Base-by-base conservation (phyloP, 2,888 invertebrate species). In the Tetragonisca angustula region DNA sequence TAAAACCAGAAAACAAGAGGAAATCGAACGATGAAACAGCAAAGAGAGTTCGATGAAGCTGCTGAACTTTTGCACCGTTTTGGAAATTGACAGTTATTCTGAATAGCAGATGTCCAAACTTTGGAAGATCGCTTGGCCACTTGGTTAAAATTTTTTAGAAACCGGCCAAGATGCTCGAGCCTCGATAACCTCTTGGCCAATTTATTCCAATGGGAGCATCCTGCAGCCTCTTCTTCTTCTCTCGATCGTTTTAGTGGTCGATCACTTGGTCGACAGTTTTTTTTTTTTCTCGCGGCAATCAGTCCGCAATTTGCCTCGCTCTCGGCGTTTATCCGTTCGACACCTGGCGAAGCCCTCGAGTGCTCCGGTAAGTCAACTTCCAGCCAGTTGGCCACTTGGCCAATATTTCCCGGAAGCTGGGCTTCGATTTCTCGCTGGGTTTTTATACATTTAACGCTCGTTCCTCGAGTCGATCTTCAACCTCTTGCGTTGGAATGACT, bases 301-400 rank as follows among this genome's bases (percentile, higher is more conserved):
- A 59, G 71, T 43, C 32, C 19, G 6, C 32, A 43, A 43, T 43
- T 43, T 43, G 32, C 71, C 24, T 27, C 15, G 49, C 27, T 52
- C 27, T 0, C 27, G 59, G 27, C 62, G 62, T 62, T 62, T 62
- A 49, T 62, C 43, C 61, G 61, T 1, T 27, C 72, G 27, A 73
- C 72, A 62, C 49, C 72, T 62, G 61, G 27, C 61, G 72, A 50
- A 62, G n/a, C 32, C 49, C 72, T 61, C 72, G 27, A 61, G 61
- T 27, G 27, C 21, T 49, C 4, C 32, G 72, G 62, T 62, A 17
- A 73, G 72, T 73, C 72, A 62, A 73, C 61, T 49, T 72, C 15
- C 59, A 43, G 43, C 17, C 43, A 43, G 43, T 15, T 15, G 13
- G 71, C 59, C 50, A 50, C 62, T 73, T 61, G 24, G 76, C 68